Evolutionary conservation across 2,113 vertebrate species (phyloP).

Genomic region (Phylloscopus trochiloides): DNA sequence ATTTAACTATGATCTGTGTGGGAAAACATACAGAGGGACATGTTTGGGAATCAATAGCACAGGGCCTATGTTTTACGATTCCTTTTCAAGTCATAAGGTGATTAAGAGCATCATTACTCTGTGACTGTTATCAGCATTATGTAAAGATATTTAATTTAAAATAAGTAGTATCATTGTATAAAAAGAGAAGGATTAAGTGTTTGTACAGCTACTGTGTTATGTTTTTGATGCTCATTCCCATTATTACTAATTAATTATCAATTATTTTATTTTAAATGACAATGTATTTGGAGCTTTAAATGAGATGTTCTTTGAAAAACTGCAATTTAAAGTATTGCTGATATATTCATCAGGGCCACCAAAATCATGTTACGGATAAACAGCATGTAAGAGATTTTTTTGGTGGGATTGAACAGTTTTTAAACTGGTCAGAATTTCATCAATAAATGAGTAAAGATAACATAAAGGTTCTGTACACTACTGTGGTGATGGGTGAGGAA

Average conservation of each 20-base stretch:
- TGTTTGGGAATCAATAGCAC: background rate
- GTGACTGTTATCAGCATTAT: background rate
- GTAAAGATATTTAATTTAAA: background rate
- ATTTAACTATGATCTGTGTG: background rate
- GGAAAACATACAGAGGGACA: background rate
- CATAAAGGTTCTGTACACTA: background rate
- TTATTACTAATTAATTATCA: background rate
- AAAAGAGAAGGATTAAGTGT: background rate
- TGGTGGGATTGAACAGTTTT: background rate
- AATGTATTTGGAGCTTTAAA: background rate
- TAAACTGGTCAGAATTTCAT: background rate
- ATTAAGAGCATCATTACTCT: background rate
- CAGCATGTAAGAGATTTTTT: background rate
- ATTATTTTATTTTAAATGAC: slow-evolving; percentile 8
- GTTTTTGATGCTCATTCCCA: background rate
- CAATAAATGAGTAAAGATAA: background rate
- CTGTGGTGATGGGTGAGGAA: background rate
- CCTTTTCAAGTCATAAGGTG: background rate
- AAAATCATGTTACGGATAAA: background rate
- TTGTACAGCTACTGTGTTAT: background rate
- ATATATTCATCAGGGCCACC: background rate
- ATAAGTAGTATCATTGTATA: background rate
- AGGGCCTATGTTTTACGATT: background rate
- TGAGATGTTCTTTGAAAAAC: background rate
- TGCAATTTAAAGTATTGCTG: background rate